These are phyloP conservation scores for Hylia prasina DNA, from an alignment of 2,113 vertebrate genomes.

Conservation along the genomic window DNA sequence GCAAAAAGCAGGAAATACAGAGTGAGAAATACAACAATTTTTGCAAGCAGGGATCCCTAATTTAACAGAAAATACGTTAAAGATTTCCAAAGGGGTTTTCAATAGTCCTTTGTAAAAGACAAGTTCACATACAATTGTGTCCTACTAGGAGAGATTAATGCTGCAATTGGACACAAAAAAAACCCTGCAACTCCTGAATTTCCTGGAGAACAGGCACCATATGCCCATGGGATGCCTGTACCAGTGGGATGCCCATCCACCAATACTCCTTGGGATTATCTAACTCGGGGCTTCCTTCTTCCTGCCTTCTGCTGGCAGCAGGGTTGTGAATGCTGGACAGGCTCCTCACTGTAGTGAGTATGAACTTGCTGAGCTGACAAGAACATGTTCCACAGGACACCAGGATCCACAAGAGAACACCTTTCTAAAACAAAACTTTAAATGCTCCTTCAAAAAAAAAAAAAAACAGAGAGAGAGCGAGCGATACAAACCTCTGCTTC, in stretches of 20 bases:
- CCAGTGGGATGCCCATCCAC: neutral
- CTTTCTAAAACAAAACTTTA: neutral
- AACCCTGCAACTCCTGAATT: neutral
- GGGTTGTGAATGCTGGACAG: neutral
- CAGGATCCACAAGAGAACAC: neutral
- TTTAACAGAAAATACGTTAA: neutral
- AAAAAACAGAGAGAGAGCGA: neutral
- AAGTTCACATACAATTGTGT: neutral
- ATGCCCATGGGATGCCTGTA: fast-evolving
- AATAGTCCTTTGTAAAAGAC: neutral
- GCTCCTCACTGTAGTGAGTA: neutral
- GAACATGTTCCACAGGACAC: neutral
- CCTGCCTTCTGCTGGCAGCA: neutral
- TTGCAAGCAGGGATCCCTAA: neutral
- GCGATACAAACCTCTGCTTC: neutral
- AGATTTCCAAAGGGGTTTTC: neutral
- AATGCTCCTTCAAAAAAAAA: neutral
- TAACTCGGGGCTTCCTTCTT: neutral
- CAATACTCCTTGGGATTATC: neutral
- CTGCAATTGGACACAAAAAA: neutral
- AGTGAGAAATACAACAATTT: neutral
- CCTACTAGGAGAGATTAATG: neutral
- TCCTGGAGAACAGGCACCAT: neutral
- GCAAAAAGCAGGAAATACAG: neutral
- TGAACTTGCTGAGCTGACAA: neutral